Conservation (phyloP, 2,113 vertebrate species). For the Rhineura floridana region DNA sequence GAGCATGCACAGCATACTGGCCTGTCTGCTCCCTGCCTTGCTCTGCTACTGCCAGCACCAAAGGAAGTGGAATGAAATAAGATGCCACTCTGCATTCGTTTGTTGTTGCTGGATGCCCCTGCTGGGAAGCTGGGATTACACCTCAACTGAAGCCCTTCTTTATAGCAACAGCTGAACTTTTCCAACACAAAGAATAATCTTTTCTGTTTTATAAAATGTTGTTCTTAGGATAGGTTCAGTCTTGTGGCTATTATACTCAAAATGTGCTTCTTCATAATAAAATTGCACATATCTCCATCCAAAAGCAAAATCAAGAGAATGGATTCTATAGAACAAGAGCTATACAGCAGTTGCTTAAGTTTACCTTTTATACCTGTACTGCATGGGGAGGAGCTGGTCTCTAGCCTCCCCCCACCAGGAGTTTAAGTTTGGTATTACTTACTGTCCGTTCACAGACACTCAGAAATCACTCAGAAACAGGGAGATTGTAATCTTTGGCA, state of each 20-base stretch:
- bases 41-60: not conserved
- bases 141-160: not conserved
- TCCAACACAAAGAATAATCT: constrained; percentile 15
- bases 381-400: not conserved
- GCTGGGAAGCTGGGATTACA: constrained; percentile 20
- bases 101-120: not conserved
- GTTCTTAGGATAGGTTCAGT: constrained; percentile 40
- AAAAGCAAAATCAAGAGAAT: not conserved
- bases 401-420: not conserved
- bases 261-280: constrained; percentile 36
- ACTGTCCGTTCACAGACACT: not conserved
- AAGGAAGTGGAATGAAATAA: not conserved
- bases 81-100: not conserved
- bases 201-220: not conserved
- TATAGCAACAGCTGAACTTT: constrained; percentile 27
- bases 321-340: not conserved
- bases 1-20: not conserved
- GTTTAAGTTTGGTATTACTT: not conserved
- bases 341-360: not conserved
- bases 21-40: not conserved
- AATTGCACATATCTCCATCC: constrained; percentile 10
- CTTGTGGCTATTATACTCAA: not conserved
- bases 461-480: not conserved
- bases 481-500: not conserved
- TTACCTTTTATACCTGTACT: not conserved